Percentiles rank a stretch among this genome's conserved stretches.
These are phyloP conservation scores for Crocuta crocuta DNA, from an alignment of 2,113 vertebrate species.

Conservation along the genomic window DNA sequence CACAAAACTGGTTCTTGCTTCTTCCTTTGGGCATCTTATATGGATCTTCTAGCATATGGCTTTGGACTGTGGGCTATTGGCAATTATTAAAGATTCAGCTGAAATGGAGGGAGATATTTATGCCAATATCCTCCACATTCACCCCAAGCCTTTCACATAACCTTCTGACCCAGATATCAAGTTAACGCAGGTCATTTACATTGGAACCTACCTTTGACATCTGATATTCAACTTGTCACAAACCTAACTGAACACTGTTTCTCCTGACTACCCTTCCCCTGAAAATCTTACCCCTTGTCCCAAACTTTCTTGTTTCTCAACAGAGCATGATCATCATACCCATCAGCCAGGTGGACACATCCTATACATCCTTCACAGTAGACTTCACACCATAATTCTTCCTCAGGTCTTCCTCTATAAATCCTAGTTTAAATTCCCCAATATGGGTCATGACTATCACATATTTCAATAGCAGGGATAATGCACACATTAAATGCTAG, in stretches of 20 bases:
- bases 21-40: not conserved
- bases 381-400: not conserved
- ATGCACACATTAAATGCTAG: not conserved
- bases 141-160: not conserved
- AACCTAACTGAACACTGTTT: too few relatives aligned
- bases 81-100: not conserved
- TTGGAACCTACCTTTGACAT: not conserved
- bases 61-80: not conserved
- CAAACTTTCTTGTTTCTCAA: not conserved
- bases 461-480: not conserved
- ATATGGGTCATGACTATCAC: fast-evolving
- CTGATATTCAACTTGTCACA: not conserved
- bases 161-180: not conserved
- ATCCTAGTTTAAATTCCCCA: not conserved
- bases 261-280: not conserved
- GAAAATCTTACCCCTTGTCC: too few relatives aligned
- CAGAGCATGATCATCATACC: fast-evolving
- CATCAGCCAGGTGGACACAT: not conserved
- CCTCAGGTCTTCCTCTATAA: not conserved
- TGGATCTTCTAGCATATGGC: not conserved
- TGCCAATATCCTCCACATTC: not conserved
- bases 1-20: not conserved
- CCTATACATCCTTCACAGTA: not conserved
- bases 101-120: not conserved
- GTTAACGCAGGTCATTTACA: not conserved